Percentiles rank a stretch among this genome's conserved stretches.
Conservation (phyloP, 2,113 vertebrate species). For the Camarhynchus parvulus region DNA sequence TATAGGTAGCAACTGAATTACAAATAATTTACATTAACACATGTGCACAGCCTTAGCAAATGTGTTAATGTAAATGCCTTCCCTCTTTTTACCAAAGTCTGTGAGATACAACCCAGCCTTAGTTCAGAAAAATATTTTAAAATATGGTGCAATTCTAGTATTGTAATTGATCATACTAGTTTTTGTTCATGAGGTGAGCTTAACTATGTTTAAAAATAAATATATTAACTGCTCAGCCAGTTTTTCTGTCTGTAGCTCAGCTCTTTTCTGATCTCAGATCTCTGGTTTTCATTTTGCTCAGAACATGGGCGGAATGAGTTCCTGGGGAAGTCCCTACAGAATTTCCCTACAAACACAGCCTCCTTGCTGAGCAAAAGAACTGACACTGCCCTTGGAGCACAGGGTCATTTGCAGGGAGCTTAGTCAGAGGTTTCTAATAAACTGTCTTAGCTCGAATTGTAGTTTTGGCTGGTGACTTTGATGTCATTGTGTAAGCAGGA, state of each 20-base stretch:
- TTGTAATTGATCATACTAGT: neutral
- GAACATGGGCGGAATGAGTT: neutral
- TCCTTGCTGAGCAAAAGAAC: neutral
- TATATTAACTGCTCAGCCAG: neutral
- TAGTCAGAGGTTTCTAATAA: neutral
- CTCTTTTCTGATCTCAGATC: neutral
- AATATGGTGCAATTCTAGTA: neutral
- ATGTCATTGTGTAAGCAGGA: neutral
- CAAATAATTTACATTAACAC: neutral
- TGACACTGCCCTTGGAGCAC: neutral
- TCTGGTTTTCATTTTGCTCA: neutral
- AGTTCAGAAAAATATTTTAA: neutral
- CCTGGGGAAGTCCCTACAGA: neutral
- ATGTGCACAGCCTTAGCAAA: neutral
- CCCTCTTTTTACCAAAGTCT: neutral
- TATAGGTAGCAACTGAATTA: neutral
- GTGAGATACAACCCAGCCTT: neutral
- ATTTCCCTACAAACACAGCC: neutral
- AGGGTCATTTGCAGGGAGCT: neutral
- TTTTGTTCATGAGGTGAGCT: neutral
- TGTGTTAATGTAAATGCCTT: neutral
- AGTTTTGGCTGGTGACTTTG: neutral
- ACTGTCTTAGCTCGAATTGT: neutral
- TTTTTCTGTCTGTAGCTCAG: neutral
- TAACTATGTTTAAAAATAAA: neutral